Conservation (phyloP, 2,888 invertebrate genomes). For the Diarsia brunnea region DNA sequence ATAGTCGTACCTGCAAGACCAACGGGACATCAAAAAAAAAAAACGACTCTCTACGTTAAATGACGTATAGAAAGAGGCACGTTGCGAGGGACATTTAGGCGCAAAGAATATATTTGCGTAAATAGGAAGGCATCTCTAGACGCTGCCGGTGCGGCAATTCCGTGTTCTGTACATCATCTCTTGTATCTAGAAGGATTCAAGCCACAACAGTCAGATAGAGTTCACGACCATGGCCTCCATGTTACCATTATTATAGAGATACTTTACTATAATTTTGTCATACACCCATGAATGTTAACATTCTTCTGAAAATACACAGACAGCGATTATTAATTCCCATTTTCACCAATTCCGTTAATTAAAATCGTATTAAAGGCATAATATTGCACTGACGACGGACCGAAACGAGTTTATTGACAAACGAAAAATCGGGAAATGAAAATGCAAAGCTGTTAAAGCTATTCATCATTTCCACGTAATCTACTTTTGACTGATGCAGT, state of each 20-base stretch:
- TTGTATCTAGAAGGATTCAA: too few relatives aligned
- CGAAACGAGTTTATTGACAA: slow-evolving; percentile 23
- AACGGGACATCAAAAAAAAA: too few relatives aligned
- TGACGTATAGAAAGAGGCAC: not conserved
- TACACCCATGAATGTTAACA: not conserved
- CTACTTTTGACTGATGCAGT: slow-evolving; percentile 38
- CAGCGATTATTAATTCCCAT: not conserved
- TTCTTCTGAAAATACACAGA: too few relatives aligned
- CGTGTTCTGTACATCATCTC: not conserved
- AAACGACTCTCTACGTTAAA: too few relatives aligned
- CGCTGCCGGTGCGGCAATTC: not conserved
- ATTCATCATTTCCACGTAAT: slow-evolving; percentile 51
- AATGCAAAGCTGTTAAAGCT: slow-evolving; percentile 27
- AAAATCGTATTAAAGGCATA: not conserved
- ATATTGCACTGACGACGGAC: not conserved
- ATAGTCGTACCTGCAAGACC: too few relatives aligned
- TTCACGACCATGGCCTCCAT: not conserved
- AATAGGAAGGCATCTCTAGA: not conserved
- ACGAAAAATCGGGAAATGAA: slow-evolving; percentile 24
- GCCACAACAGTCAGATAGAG: not conserved
- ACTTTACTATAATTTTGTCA: not conserved
- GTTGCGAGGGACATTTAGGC: not conserved
- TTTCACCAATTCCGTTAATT: slow-evolving; percentile 6
- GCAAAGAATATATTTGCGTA: not conserved
- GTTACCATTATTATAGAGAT: not conserved